A percentile compares a stretch with the other conserved stretches of the same genome.
Conservation (phyloP, 2,113 vertebrate genomes). For the Sturnira hondurensis region DNA sequence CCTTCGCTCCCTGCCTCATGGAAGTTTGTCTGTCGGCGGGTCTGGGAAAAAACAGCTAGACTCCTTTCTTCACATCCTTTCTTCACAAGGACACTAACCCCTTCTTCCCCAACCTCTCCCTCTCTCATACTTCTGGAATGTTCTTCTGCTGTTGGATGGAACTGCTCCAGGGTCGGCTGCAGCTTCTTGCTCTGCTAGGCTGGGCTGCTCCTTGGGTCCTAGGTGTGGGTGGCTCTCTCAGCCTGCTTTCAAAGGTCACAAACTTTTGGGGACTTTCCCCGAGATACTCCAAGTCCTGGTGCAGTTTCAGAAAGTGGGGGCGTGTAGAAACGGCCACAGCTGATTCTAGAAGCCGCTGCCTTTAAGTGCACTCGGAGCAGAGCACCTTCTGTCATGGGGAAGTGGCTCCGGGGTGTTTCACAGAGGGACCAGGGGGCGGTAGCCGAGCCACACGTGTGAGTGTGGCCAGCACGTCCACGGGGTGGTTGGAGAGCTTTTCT, state of each 20-base stretch:
- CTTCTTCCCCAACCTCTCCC: neutral
- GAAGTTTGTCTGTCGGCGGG: neutral
- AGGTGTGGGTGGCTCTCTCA: neutral
- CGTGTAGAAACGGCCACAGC: neutral
- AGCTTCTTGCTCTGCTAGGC: neutral
- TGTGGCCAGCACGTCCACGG: too few species aligned
- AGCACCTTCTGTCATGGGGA: neutral
- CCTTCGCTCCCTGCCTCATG: neutral
- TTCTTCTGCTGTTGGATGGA: neutral
- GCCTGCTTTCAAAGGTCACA: neutral
- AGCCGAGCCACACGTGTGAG: fast-evolving
- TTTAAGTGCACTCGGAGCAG: neutral
- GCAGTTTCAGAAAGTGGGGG: neutral
- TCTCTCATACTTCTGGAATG: neutral
- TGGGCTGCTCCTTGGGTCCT: neutral
- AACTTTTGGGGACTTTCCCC: neutral
- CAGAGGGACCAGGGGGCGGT: neutral
- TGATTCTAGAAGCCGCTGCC: neutral
- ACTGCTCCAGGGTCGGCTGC: fast-evolving
- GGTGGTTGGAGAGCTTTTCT: neutral
- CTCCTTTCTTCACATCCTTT: neutral
- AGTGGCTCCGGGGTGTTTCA: neutral
- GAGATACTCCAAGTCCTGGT: neutral
- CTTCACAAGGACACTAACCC: neutral
- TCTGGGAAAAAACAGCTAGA: neutral